These are phyloP conservation scores for Pomatostomus ruficeps DNA, from an alignment of 2,113 vertebrate genomes.

Conservation along the genomic window DNA sequence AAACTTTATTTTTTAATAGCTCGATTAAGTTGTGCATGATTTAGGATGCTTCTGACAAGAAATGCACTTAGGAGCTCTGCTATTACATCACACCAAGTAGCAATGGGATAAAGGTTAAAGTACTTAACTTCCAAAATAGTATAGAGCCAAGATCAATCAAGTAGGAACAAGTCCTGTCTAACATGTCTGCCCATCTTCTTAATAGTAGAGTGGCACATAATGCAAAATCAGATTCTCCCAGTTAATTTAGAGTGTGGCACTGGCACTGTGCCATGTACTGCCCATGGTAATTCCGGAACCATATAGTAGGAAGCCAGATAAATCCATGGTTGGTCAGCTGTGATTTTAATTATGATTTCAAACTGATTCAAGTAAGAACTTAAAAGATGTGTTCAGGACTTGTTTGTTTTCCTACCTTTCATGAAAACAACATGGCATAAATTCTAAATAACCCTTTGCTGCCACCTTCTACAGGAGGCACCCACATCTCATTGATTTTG, in stretches of 20 bases:
- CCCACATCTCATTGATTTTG: not conserved
- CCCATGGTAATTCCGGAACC: not conserved
- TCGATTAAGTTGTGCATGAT: not conserved
- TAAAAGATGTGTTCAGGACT: not conserved
- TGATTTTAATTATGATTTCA: not conserved
- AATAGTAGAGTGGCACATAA: not conserved
- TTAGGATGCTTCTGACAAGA: constrained; percentile 38
- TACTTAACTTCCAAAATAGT: constrained; percentile 36
- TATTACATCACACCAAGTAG: constrained; percentile 1
- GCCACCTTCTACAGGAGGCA: not conserved
- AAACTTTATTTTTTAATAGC: constrained; percentile 51
- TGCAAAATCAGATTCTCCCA: not conserved
- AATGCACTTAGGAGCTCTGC: constrained; percentile 36
- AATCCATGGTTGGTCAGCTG: not conserved
- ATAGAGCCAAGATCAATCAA: constrained; percentile 33
- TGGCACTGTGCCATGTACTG: not conserved
- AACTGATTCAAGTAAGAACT: not conserved
- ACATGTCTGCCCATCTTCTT: not conserved
- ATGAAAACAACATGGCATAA: not conserved
- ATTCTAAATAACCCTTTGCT: not conserved
- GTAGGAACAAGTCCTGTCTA: not conserved
- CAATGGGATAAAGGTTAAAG: constrained; percentile 31
- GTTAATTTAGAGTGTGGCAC: not conserved
- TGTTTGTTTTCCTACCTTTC: not conserved
- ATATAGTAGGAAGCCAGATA: not conserved